Percentiles rank a stretch among this genome's conserved stretches.
phyloP scores from a whole-genome alignment of 2,888 invertebrate genomes.

The Cephus rjabovi region DNA sequence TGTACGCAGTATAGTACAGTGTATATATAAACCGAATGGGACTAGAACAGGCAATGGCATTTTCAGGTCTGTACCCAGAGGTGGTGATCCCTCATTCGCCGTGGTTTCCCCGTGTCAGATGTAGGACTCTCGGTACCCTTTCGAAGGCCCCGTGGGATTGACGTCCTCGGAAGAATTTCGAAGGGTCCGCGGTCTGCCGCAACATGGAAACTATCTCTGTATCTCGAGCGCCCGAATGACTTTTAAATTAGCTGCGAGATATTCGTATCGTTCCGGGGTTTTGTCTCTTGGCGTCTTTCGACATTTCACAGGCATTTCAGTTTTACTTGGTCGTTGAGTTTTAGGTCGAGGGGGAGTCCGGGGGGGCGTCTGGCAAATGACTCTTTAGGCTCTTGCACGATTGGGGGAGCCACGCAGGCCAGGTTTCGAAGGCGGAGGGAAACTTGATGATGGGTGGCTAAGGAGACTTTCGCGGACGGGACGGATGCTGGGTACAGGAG shows the following conservation, averaged over 20 bases:
- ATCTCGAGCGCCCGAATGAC: background rate
- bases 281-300: slow-evolving; percentile 14
- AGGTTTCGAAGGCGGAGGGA: background rate
- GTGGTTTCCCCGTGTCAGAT: background rate
- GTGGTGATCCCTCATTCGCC: background rate
- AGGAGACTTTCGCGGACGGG: background rate
- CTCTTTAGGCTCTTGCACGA: no score
- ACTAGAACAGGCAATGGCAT: no score
- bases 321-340: background rate
- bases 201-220: background rate
- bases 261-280: background rate
- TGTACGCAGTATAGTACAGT: no score
- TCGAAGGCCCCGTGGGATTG: no score
- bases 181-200: background rate
- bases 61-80: background rate
- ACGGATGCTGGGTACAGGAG: background rate
- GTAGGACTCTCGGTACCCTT: no score
- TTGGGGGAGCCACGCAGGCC: background rate
- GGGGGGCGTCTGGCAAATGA: no score
- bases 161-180: no score
- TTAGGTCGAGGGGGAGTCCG: background rate
- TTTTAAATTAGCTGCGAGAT: background rate
- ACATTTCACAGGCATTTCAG: slow-evolving; percentile 10
- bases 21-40: no score
- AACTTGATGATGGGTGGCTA: background rate